phyloP scores from a whole-genome alignment of 2,797 vertebrate genomes.

The Psittacula derbiana region DNA sequence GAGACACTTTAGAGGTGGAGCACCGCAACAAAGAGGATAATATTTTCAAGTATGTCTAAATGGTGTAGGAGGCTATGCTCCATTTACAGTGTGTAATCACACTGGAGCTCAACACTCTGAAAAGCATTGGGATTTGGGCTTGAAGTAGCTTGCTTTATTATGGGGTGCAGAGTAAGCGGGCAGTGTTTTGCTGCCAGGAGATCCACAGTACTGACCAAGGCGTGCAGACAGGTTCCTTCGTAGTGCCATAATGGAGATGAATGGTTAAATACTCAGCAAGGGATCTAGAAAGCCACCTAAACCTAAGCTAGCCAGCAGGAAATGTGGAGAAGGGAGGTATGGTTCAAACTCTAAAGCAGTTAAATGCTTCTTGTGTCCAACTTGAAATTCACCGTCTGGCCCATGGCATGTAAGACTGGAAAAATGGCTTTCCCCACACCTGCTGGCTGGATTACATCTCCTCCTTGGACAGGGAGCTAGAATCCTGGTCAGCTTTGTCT shows the following conservation, averaged over 20 bases:
- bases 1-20: neutral
- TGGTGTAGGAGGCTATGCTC: neutral
- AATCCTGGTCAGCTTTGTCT: neutral
- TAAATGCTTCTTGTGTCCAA: neutral
- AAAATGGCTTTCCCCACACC: neutral
- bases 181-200: neutral
- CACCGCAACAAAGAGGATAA: neutral
- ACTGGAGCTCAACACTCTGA: neutral
- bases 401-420: neutral
- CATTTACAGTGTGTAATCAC: neutral
- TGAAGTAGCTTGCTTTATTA: neutral
- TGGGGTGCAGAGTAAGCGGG: rapidly evolving
- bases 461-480: neutral
- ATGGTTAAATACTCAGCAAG: neutral
- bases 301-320: neutral
- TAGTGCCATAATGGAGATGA: neutral
- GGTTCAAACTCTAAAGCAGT: neutral
- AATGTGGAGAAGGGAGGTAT: neutral
- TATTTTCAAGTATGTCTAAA: neutral
- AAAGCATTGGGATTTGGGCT: neutral
- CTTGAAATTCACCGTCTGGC: neutral
- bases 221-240: neutral
- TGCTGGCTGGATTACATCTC: neutral
- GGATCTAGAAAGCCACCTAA: neutral
- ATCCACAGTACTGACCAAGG: neutral